Conservation (phyloP, 1,140 invertebrate species). For the Oncopodura yosiiana region DNA sequence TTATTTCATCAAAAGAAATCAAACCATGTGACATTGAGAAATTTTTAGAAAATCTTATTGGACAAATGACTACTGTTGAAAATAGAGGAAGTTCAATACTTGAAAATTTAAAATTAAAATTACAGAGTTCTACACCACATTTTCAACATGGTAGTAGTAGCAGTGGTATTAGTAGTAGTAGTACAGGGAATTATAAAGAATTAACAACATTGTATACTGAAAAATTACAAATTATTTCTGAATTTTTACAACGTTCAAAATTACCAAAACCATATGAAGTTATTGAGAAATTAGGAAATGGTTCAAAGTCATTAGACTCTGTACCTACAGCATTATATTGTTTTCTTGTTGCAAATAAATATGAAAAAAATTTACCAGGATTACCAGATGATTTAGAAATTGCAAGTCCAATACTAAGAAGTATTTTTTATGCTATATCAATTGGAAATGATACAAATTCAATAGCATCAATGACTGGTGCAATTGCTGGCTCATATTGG, state of each 20-base stretch:
- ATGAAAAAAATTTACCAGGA: constrained; percentile 15
- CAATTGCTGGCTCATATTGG: constrained; percentile 62
- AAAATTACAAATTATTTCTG: constrained; percentile 13
- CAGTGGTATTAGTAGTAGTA: background rate
- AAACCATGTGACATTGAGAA: constrained; percentile 41
- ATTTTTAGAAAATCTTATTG: constrained; percentile 49
- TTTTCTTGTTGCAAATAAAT: constrained; percentile 49
- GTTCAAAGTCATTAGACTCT: constrained; percentile 54
- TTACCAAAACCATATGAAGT: constrained; percentile 41
- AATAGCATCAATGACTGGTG: constrained; percentile 66
- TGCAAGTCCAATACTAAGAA: constrained; percentile 51
- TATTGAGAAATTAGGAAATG: constrained; percentile 50
- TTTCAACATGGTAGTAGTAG: background rate
- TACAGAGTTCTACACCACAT: background rate
- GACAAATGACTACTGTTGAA: constrained; percentile 52
- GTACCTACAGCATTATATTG: constrained; percentile 66
- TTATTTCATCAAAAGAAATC: background rate
- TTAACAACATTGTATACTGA: background rate
- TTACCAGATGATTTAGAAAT: constrained; percentile 38
- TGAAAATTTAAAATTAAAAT: constrained; percentile 13
- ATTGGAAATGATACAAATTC: constrained; percentile 71
- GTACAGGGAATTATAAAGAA: constrained; percentile 1
- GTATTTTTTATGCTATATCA: constrained; percentile 56
- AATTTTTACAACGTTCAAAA: constrained; percentile 16
- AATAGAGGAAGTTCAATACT: constrained; percentile 24